These are phyloP conservation scores for Archaeoteleia sp. DNA, from an alignment of 2,888 invertebrate genomes.

Conservation along the genomic window DNA sequence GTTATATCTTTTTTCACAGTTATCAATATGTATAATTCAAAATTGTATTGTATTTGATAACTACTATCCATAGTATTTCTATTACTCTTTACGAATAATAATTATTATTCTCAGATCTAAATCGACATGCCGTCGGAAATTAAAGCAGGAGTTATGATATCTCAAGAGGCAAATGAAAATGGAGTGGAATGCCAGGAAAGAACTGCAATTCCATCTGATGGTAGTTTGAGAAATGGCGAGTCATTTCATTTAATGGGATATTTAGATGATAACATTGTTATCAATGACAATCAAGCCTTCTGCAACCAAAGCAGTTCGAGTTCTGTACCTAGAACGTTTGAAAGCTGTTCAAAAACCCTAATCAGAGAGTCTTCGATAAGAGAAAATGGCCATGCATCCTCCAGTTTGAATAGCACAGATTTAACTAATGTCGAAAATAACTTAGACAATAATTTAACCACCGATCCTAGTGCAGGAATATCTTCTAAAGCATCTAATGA, in stretches of 20 bases:
- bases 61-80: too few relatives aligned
- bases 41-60: too few relatives aligned
- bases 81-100: too few relatives aligned
- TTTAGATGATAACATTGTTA: conserved; percentile 42
- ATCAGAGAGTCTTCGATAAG: conserved; percentile 19
- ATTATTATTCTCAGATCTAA: conserved; percentile 51
- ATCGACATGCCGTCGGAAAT: conserved; percentile 65
- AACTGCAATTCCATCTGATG: conserved; percentile 42
- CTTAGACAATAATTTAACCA: conserved; percentile 44
- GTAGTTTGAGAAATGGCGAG: conserved; percentile 49
- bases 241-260: conserved; percentile 40
- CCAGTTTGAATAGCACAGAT: conserved; percentile 9
- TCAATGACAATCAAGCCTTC: conserved; percentile 19
- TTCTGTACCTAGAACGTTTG: conserved; percentile 4
- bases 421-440: conserved; percentile 34
- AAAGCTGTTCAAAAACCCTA: conserved; percentile 18
- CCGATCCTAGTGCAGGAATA: conserved; percentile 5
- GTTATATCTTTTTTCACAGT: too few relatives aligned
- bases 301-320: conserved; percentile 32
- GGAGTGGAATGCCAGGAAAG: conserved; percentile 56
- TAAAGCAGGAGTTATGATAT: conserved; percentile 57
- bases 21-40: too few relatives aligned
- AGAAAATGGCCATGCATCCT: conserved; percentile 47
- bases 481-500: background rate
- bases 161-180: conserved; percentile 58